phyloP scores from a whole-genome alignment of 2,113 vertebrate genomes.

The Megaptera novaeangliae region DNA sequence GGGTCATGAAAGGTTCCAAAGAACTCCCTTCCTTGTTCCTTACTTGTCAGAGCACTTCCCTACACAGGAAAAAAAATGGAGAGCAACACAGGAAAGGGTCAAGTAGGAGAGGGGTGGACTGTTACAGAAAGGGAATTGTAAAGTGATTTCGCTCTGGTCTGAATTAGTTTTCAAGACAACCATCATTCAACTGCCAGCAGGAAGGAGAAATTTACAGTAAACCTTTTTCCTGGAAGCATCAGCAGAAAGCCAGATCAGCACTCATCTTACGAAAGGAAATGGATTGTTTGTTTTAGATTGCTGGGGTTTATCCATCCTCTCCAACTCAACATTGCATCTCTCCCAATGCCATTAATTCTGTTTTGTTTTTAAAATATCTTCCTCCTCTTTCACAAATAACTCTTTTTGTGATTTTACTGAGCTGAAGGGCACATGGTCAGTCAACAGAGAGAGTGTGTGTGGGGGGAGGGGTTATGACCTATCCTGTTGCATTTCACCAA shows the following conservation, averaged over 20 bases:
- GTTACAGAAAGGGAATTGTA: neutral
- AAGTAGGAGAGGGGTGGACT: fast-evolving
- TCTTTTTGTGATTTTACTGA: neutral
- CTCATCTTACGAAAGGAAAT: conserved; percentile 66
- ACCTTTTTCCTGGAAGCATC: conserved; percentile 53
- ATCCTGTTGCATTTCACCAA: neutral
- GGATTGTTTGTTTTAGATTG: neutral
- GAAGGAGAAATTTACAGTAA: conserved; percentile 43
- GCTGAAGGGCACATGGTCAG: neutral
- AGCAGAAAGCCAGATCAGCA: conserved; percentile 59
- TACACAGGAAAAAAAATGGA: neutral
- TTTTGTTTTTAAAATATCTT: neutral
- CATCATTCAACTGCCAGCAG: neutral
- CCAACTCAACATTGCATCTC: neutral
- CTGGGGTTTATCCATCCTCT: neutral
- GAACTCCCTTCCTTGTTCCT: neutral
- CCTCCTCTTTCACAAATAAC: neutral
- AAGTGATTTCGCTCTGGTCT: neutral
- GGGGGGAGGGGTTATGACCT: neutral
- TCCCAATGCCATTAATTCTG: neutral
- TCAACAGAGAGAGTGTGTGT: neutral
- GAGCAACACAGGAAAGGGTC: neutral
- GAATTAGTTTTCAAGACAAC: neutral
- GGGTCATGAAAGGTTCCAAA: neutral
- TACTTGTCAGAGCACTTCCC: neutral